Evolutionary conservation across 2,113 vertebrate genomes (phyloP), one percentile per base, ranked within the genome.

Genomic region (Alligator sinensis): DNA sequence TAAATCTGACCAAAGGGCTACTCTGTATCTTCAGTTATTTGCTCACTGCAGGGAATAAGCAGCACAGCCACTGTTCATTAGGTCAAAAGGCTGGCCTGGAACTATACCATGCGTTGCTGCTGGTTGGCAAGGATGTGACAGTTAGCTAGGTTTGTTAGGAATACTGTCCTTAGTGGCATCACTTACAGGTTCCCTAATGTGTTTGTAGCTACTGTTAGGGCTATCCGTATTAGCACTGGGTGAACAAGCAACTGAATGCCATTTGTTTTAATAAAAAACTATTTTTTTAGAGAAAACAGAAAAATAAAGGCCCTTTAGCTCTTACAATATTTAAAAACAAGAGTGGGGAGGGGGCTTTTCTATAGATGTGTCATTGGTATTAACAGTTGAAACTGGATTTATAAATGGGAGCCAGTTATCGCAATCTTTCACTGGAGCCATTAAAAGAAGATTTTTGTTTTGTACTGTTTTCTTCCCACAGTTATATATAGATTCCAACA

Each of bases 21-120:
- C 6, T 62, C 21, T 80, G 4, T 68, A 1, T 82, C 88, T 82
- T 38, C 79, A 87, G 59, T 70, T 93, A 34, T 63, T 82, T 91
- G 88, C 83, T 63, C 47, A 0, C 77, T 82, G 59, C 28, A 22
- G 24, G 22, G n/a, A 2, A 62, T 55, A 72, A 60, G 64, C 61
- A 1, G 57, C 57, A 19, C 62, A 60, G 5, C 66, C 34, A 6
- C 19, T 34, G 38, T 74, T 83, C 17, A 47, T 81, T 58, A 9
- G 25, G 22, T 15, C 17, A 82, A 72, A 82, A 80, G 11, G 3
- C 2, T 2, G 25, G 60, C 4, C 25, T 79, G 70, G 25, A 55
- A 25, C 76, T 62, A 0, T 38, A 25, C 21, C 28, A 3, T 22
- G 47, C 4, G 4, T 25, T 57, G 60, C 3, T 0, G 1, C 22